Evolutionary conservation across 1,140 invertebrate species (phyloP).

Genomic region (Drosophila chauvacae): DNA sequence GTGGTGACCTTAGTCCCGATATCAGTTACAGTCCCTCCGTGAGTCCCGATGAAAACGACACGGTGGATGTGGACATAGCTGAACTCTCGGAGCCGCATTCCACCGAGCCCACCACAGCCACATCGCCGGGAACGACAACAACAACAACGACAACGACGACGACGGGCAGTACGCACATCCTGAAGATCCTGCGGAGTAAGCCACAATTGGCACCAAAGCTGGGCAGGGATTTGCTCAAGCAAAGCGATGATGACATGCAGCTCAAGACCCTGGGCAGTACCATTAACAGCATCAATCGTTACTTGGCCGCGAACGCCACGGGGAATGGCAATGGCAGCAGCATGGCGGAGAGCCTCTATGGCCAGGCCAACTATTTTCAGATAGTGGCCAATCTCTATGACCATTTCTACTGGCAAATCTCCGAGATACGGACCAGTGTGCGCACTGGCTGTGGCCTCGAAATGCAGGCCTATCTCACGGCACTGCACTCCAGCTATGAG

Average conservation of each 20-base stretch:
- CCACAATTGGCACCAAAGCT: slow-evolving; percentile 48
- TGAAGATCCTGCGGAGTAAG: slow-evolving; percentile 74
- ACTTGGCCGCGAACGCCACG: slow-evolving; percentile 44
- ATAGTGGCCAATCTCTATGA: slow-evolving; percentile 82
- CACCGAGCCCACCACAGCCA: slow-evolving; percentile 42
- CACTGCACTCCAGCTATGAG: slow-evolving; percentile 70
- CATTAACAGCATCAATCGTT: slow-evolving; percentile 73
- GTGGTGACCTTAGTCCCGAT: slow-evolving; percentile 3
- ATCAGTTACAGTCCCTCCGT: slow-evolving; percentile 50
- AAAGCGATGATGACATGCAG: slow-evolving; percentile 68
- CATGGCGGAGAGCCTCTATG: slow-evolving; percentile 68
- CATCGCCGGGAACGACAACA: slow-evolving; percentile 24
- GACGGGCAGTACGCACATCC: slow-evolving; percentile 69
- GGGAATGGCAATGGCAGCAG: slow-evolving; percentile 19
- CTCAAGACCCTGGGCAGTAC: slow-evolving; percentile 67
- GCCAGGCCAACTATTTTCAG: slow-evolving; percentile 74
- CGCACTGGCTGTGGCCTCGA: slow-evolving; percentile 72
- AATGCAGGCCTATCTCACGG: slow-evolving; percentile 79
- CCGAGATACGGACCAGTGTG: slow-evolving; percentile 74
- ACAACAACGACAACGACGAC: slow-evolving; percentile 12
- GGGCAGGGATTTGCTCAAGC: slow-evolving; percentile 70
- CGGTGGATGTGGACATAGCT: slow-evolving; percentile 62
- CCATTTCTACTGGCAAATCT: slow-evolving; percentile 81
- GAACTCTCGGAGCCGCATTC: slow-evolving; percentile 34
- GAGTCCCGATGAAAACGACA: slow-evolving; percentile 60